Percentiles rank a stretch among this genome's conserved stretches.
These are phyloP conservation scores for Coccyzus lansbergi DNA, from an alignment of 2,797 vertebrate species.

Conservation along the genomic window DNA sequence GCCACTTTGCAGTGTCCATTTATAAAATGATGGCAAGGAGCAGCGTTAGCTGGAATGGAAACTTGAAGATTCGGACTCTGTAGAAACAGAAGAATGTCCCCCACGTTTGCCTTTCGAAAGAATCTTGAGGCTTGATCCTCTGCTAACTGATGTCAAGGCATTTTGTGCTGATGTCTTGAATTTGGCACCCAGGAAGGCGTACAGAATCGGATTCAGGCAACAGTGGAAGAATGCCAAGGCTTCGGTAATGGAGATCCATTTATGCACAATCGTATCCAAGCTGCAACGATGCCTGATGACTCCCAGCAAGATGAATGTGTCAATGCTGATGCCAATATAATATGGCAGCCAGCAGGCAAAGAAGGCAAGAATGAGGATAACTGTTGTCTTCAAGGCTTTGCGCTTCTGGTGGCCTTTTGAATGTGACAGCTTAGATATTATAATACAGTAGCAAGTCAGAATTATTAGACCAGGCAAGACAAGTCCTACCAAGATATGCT, in stretches of 20 bases:
- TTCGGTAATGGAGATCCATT: conserved; percentile 92
- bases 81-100: conserved; percentile 93
- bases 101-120: conserved; percentile 92
- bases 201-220: conserved; percentile 97
- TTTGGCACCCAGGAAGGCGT: conserved; percentile 95
- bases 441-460: conserved; percentile 94
- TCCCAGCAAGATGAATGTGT: conserved; percentile 86
- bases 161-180: conserved; percentile 94
- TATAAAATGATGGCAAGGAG: neutral
- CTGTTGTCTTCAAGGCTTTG: conserved; percentile 94
- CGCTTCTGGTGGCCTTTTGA: conserved; percentile 92
- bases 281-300: conserved; percentile 82
- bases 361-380: conserved; percentile 95
- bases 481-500: conserved; percentile 94
- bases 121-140: conserved; percentile 93
- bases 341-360: conserved; percentile 97
- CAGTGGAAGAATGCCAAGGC: conserved; percentile 96
- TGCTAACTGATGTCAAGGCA: conserved; percentile 85
- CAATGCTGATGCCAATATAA: conserved; percentile 88
- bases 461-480: conserved; percentile 93
- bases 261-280: conserved; percentile 84
- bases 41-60: conserved; percentile 92
- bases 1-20: conserved; percentile 65
- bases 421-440: conserved; percentile 91
- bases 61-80: conserved; percentile 96